Evolutionary conservation across 2,888 invertebrate species (phyloP).

Genomic region (Laspeyria flexula): DNA sequence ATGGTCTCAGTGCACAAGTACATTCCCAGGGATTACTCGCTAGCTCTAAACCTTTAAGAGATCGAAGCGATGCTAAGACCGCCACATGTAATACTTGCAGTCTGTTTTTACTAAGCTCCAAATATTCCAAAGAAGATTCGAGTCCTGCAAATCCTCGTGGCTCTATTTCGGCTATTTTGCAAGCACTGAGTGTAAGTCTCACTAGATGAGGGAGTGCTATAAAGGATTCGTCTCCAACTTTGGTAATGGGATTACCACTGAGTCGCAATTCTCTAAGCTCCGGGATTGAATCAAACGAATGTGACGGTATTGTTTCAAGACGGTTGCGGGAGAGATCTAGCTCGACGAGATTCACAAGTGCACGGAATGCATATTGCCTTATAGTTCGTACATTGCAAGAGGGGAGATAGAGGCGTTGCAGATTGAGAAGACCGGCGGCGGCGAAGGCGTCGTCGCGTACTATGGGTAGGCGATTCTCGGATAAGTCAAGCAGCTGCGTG

Average conservation of each 20-base stretch:
- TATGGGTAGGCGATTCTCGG: conserved; percentile 89
- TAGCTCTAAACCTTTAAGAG: conserved; percentile 90
- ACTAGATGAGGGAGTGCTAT: conserved; percentile 88
- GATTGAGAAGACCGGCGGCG: conserved; percentile 90
- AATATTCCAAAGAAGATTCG: conserved; percentile 90
- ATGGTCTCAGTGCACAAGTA: conserved; percentile 90
- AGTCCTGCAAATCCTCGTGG: conserved; percentile 90
- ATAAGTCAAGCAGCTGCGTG: conserved; percentile 92
- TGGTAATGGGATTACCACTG: conserved; percentile 90
- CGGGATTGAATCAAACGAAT: conserved; percentile 89
- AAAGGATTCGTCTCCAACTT: conserved; percentile 90
- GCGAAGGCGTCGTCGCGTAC: conserved; percentile 91
- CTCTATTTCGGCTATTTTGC: conserved; percentile 89
- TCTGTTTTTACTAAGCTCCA: conserved; percentile 91
- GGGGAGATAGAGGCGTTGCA: conserved; percentile 92
- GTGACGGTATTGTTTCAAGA: conserved; percentile 89
- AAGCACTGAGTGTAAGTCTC: conserved; percentile 90
- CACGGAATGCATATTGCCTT: conserved; percentile 90
- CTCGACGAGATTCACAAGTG: conserved; percentile 92
- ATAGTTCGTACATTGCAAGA: conserved; percentile 89
- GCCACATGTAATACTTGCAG: conserved; percentile 88
- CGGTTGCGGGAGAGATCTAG: conserved; percentile 92
- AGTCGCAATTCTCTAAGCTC: conserved; percentile 91
- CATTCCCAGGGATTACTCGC: conserved; percentile 95
- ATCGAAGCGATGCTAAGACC: conserved; percentile 88